phyloP scores from a whole-genome alignment of 2,797 vertebrate genomes.

The Neostethus bicornis region DNA sequence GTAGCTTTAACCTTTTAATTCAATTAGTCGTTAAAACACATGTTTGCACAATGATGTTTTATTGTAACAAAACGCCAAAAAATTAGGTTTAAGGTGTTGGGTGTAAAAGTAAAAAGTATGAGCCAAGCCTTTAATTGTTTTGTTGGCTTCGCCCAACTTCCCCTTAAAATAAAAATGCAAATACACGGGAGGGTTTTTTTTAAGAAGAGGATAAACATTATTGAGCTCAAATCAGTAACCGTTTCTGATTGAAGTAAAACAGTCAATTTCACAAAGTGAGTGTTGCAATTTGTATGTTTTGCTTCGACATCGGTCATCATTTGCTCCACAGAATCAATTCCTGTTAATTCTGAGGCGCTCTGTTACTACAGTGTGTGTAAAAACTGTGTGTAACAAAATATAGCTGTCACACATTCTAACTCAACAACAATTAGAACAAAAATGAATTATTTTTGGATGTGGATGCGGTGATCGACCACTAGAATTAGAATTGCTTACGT shows the following conservation, averaged over 20 bases:
- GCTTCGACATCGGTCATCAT: slow-evolving; percentile 2
- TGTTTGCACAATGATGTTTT: too few species aligned
- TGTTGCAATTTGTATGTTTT: slow-evolving; percentile 7
- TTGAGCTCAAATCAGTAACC: slow-evolving; percentile 46
- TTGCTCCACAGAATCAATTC: slow-evolving; percentile 2
- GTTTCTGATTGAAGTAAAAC: slow-evolving; percentile 42
- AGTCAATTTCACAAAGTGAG: slow-evolving; percentile 16
- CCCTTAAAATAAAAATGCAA: slow-evolving; percentile 12
- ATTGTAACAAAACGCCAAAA: too few species aligned
- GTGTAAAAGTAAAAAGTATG: background rate
- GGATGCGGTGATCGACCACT: too few species aligned
- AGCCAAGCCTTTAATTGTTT: background rate
- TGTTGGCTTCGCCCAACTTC: slow-evolving; percentile 12
- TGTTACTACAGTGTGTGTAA: slow-evolving; percentile 3
- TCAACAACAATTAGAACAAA: too few species aligned
- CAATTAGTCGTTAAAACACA: background rate
- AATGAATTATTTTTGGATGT: too few species aligned
- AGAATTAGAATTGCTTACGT: too few species aligned
- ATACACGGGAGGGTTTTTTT: slow-evolving; percentile 24
- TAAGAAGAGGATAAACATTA: slow-evolving; percentile 43
- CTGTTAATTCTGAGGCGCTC: background rate
- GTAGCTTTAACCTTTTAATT: background rate
- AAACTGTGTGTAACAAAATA: background rate
- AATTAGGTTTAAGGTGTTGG: background rate
- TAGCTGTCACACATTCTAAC: too few species aligned